A percentile compares a stretch with the other conserved stretches of the same genome.
Conservation (phyloP, 2,888 invertebrate genomes). For the Zygothrica quintamaculata region DNA sequence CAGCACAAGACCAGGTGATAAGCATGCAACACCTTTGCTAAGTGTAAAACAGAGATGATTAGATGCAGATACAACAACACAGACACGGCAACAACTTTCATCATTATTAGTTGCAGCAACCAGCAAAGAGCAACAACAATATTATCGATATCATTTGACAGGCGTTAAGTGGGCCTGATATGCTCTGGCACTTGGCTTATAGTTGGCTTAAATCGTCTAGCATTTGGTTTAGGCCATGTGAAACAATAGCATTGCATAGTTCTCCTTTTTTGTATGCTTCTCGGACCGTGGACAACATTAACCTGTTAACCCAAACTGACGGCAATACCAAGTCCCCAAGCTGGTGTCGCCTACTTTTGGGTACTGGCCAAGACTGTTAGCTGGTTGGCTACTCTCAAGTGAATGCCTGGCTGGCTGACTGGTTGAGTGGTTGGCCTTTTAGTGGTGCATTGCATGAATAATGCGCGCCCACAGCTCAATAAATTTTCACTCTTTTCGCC, state of each 20-base stretch:
- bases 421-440: slow-evolving; percentile 15
- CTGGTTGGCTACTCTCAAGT: slow-evolving; percentile 26
- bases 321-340: slow-evolving; percentile 66
- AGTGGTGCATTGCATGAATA: slow-evolving; percentile 81
- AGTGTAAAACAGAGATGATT: slow-evolving; percentile 53
- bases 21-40: slow-evolving; percentile 63
- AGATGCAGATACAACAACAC: slow-evolving; percentile 52
- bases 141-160: slow-evolving; percentile 68
- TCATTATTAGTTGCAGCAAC: slow-evolving; percentile 61
- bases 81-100: slow-evolving; percentile 40
- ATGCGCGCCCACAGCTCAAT: slow-evolving; percentile 84
- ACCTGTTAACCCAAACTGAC: slow-evolving; percentile 83
- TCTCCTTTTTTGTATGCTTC: slow-evolving; percentile 13
- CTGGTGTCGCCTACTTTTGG: slow-evolving; percentile 75
- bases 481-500: slow-evolving; percentile 83
- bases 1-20: slow-evolving; percentile 43
- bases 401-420: slow-evolving; percentile 3
- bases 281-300: slow-evolving; percentile 68
- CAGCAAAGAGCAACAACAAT: slow-evolving; percentile 44
- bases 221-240: slow-evolving; percentile 31
- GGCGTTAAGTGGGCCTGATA: slow-evolving; percentile 71
- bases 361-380: slow-evolving; percentile 17
- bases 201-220: not conserved
- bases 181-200: slow-evolving; percentile 26
- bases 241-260: slow-evolving; percentile 70